These are phyloP conservation scores for Steinernema feltiae DNA, from an alignment of 1,140 invertebrate genomes.

Conservation along the genomic window DNA sequence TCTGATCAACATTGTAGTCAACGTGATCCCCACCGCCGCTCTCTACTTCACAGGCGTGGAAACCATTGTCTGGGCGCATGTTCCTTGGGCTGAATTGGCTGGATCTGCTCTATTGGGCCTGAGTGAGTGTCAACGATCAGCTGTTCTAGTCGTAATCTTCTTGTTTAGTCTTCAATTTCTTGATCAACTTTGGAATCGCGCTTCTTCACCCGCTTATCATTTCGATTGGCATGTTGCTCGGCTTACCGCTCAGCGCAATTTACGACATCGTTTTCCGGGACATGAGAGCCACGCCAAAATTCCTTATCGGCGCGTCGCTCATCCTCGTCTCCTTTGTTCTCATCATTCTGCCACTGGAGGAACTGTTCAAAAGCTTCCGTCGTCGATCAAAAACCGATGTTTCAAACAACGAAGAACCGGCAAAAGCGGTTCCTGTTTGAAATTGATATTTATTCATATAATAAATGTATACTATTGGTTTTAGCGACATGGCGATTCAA, in stretches of 20 bases:
- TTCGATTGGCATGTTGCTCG: conserved; percentile 53
- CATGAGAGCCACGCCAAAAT: conserved; percentile 34
- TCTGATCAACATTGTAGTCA: conserved; percentile 43
- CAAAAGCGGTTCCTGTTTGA: neutral
- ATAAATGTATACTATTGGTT: no score
- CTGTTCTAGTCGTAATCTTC: no score
- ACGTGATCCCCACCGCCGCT: conserved; percentile 43
- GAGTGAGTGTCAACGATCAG: no score
- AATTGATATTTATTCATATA: no score
- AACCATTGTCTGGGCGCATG: conserved; percentile 42
- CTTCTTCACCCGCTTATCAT: conserved; percentile 48
- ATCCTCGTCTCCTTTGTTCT: conserved; percentile 49
- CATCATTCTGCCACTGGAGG: conserved; percentile 41
- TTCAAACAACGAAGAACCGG: neutral
- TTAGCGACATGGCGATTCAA: no score
- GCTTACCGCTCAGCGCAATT: conserved; percentile 51
- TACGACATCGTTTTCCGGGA: conserved; percentile 48
- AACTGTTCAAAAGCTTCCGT: neutral
- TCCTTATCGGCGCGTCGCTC: conserved; percentile 43
- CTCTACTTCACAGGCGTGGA: conserved; percentile 43
- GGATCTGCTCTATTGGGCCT: conserved; percentile 42
- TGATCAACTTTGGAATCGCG: conserved; percentile 56
- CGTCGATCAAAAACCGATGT: neutral
- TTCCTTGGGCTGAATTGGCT: conserved; percentile 48
- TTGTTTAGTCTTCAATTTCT: conserved; percentile 55